Percentiles rank a stretch among this genome's conserved stretches.
phyloP scores from a whole-genome alignment of 2,888 invertebrate species.

The Lysandra coridon region DNA sequence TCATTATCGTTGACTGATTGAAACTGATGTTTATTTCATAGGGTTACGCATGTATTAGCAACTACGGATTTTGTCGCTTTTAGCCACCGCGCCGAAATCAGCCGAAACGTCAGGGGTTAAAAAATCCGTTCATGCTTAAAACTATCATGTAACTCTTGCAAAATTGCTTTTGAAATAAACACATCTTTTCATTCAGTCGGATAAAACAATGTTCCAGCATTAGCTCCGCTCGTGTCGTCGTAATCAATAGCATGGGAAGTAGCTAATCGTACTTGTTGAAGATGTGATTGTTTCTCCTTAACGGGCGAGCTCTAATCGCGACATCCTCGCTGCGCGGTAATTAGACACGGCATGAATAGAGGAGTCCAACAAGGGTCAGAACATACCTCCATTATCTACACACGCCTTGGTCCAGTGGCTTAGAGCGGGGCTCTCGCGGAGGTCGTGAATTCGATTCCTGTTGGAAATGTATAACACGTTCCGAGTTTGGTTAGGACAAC shows the following conservation, averaged over 20 bases:
- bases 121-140: not conserved
- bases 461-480: too few species aligned
- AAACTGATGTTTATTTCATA: too few species aligned
- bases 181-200: not conserved
- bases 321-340: slow-evolving; percentile 72
- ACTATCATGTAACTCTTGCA: not conserved
- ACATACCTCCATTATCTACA: not conserved
- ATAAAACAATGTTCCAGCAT: slow-evolving; percentile 18
- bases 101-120: too few species aligned
- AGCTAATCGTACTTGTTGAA: slow-evolving; percentile 68
- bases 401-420: too few species aligned
- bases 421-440: too few species aligned
- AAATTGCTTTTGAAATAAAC: not conserved
- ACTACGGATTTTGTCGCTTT: too few species aligned
- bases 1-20: too few species aligned
- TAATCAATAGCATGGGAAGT: slow-evolving; percentile 43
- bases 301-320: slow-evolving; percentile 71
- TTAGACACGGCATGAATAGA: slow-evolving; percentile 65
- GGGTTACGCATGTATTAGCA: too few species aligned
- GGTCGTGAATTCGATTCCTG: too few species aligned
- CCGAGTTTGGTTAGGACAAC: too few species aligned
- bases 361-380: slow-evolving; percentile 61
- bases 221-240: slow-evolving; percentile 20
- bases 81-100: too few species aligned
- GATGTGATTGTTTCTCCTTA: slow-evolving; percentile 78